Percentiles rank a stretch among this genome's conserved stretches.
These are phyloP conservation scores for Euthynnus affinis DNA, from an alignment of 2,797 vertebrate species.

Conservation along the genomic window DNA sequence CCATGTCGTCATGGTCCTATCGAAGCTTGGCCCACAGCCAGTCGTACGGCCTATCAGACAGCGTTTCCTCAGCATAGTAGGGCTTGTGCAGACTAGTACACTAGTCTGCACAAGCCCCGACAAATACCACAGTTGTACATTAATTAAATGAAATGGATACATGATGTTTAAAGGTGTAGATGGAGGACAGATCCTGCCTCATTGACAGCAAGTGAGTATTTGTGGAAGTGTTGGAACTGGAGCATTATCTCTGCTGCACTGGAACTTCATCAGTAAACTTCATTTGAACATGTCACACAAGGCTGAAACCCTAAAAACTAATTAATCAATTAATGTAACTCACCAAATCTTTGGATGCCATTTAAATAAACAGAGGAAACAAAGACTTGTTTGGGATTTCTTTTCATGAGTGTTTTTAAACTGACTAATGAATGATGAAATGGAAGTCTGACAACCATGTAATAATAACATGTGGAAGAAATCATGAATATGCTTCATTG, in stretches of 20 bases:
- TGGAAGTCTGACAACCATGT: too few species aligned
- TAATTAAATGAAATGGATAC: conserved; percentile 22
- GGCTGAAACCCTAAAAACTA: neutral
- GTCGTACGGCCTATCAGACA: neutral
- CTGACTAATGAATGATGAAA: conserved; percentile 8
- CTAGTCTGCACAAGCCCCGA: neutral
- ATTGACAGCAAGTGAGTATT: conserved; percentile 21
- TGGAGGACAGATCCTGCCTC: conserved; percentile 1
- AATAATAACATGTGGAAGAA: too few species aligned
- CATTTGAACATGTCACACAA: neutral
- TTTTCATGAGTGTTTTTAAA: neutral
- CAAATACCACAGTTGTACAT: neutral
- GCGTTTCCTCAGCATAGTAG: conserved; percentile 7
- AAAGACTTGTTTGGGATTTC: neutral
- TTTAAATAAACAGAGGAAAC: conserved; percentile 21
- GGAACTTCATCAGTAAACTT: conserved; percentile 16
- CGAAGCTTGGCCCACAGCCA: conserved; percentile 34
- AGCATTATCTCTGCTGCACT: conserved; percentile 9
- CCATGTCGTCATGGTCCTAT: conserved; percentile 30
- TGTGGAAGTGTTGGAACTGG: neutral
- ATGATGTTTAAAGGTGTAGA: neutral
- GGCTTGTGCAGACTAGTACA: conserved; percentile 1
- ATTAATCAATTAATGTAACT: conserved; percentile 21
- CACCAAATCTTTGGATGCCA: conserved; percentile 23
- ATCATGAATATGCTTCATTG: neutral